Evolutionary conservation across 2,888 invertebrate species (phyloP).

Genomic region (Taphrorychus bicolor): DNA sequence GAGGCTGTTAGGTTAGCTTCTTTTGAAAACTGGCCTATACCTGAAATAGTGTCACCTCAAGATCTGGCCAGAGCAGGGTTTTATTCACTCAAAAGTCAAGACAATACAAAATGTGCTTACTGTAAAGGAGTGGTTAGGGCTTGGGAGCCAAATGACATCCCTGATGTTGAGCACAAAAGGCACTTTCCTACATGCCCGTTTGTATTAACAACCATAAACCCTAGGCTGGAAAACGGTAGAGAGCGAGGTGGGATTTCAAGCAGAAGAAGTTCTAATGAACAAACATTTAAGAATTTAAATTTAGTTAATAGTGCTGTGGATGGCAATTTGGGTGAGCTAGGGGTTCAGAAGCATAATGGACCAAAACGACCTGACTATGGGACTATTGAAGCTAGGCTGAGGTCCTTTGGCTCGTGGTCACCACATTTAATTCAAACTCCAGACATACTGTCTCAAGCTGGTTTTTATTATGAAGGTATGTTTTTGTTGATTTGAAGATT

Average conservation of each 20-base stretch:
- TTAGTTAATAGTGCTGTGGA: constrained; percentile 25
- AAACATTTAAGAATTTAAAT: constrained; percentile 29
- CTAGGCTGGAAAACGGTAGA: constrained; percentile 44
- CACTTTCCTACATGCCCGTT: constrained; percentile 69
- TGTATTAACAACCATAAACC: constrained; percentile 59
- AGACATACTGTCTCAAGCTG: constrained; percentile 80
- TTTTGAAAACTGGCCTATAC: constrained; percentile 77
- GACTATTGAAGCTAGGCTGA: constrained; percentile 72
- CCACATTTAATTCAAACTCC: constrained; percentile 76
- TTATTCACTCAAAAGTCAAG: constrained; percentile 76
- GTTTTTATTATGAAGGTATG: constrained; percentile 82
- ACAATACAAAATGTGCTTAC: constrained; percentile 82
- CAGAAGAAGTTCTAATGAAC: neutral
- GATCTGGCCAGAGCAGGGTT: constrained; percentile 85
- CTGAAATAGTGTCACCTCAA: constrained; percentile 69
- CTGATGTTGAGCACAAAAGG: constrained; percentile 71
- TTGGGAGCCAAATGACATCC: constrained; percentile 74
- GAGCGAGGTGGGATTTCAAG: neutral
- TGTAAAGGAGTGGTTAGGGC: constrained; percentile 73
- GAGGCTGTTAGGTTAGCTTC: constrained; percentile 71
- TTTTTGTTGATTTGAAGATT: neutral
- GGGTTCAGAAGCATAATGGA: constrained; percentile 66
- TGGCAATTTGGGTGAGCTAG: constrained; percentile 62
- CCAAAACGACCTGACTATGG: constrained; percentile 73
- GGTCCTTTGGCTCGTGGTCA: constrained; percentile 81